Base-by-base conservation (phyloP, 1,140 invertebrate species). In the Drosophila erecta region DNA sequence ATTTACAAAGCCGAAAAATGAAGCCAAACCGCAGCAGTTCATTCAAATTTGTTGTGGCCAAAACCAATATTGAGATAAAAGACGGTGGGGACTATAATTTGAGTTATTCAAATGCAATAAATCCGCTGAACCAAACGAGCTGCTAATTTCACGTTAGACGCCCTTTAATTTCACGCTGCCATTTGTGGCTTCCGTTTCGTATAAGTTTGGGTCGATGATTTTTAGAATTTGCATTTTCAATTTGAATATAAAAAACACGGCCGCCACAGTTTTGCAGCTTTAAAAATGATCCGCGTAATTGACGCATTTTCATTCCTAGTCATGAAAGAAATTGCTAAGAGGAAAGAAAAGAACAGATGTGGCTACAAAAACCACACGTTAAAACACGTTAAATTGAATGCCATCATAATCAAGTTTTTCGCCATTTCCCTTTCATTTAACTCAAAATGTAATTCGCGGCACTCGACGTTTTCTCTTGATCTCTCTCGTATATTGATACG, bases 101-200 rank as follows among this genome's bases (percentile, higher is more conserved):
- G 56, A 47, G 56, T 64, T 79, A 70, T 84, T 84, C 77, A 90
- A 90, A 79, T 90, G 69, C 76, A 57, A 90, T 85, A 90, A 84
- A 84, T 79, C 72, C 56, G 35, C 60, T 3, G 14, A 37, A 15
- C 15, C 43, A 50, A 62, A 51, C 35, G 33, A 74, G 61, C 20
- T 35, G 75, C 67, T 83, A 87, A 89, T 83, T 83, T 74, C 37
- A 76, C 58, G 72, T 87, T 89, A 80, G 80, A 89, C 50, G 69
- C 69, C 81, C 73, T 64, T 17, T 90, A 90, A 90, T 89, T 80
- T 84, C 65, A 77, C 62, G 84, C 84, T 87, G 84, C 79, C 84
- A 89, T 84, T 87, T 84, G 81, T 58, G 72, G 84, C 84, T 87
- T 87, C 84, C 84, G 84, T 83, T 83, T 62, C 66, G 74, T 47